Evolutionary conservation across 2,113 vertebrate species (phyloP), one percentile per base, ranked within the genome.

Genomic region (Callorhinus ursinus): DNA sequence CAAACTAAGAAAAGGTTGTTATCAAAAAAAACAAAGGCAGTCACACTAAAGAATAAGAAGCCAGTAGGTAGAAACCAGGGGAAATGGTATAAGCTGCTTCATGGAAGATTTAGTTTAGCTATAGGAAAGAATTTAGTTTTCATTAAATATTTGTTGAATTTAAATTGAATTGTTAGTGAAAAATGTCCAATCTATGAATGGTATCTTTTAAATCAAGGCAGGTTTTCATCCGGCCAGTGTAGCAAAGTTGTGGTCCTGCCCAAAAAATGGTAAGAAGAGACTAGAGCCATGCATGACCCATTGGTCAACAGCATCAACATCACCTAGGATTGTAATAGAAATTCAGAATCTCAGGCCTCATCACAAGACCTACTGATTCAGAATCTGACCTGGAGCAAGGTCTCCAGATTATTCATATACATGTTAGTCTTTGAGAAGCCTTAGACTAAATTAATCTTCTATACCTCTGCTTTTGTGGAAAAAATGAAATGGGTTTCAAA

Each of bases 401-500:
- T 79, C 14, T 36, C 28, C 21, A 24, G 28, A 28, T 77, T 55
- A 82, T 71, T 90, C 36, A n/a, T 12, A 26, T 71, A 9, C n/a
- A n/a, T 18, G 51, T 39, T 51, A 74, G 89, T 4, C 0, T 46
- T 46, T 15, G 21, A 81, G 63, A 90, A 69, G 15, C 4, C 36
- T 1, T 13, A 5, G 36, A 59, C n/a, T 55, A 67, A 93, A 65
- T 10, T 90, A 22, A 65, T 82, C 72, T 92, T 79, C 15, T 74
- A 1, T 46, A 31, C 24, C 7, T 76, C 33, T 77, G 67, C 36
- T 92, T 94, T 92, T 87, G 55, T 88, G 77, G 77, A 28, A 94
- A 88, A 90, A 96, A 81, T 2, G 8, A 42, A 95, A 14, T 19
- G 69, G n/a, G 33, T 87, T 95, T 87, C 84, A 97, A 96, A 93